Percentiles rank a stretch among this genome's conserved stretches.
phyloP scores from a whole-genome alignment of 92 coral and sea anemone species.

The Parazoanthus atlanticus region DNA sequence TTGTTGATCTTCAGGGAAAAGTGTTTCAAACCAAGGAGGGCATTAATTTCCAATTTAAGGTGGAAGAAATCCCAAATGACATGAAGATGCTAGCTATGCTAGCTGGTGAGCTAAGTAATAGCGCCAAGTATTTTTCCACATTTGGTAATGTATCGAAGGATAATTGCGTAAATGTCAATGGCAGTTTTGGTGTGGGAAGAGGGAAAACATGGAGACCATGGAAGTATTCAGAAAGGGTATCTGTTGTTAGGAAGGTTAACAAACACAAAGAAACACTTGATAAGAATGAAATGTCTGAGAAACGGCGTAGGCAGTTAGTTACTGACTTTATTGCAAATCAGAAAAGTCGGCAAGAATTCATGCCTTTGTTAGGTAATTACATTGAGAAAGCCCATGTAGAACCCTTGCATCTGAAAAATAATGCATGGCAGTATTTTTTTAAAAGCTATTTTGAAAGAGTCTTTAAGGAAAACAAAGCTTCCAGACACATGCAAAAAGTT shows the following conservation, averaged over 20 bases:
- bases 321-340: constrained; percentile 1
- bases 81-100: constrained; percentile 43
- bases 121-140: constrained; percentile 42
- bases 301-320: background rate
- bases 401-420: too few species aligned
- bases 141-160: constrained; percentile 38
- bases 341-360: constrained; percentile 25
- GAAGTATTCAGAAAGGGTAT: too few species aligned
- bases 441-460: constrained; percentile 34
- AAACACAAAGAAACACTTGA: too few species aligned
- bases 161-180: constrained; percentile 29
- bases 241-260: too few species aligned
- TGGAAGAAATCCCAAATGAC: constrained; percentile 40
- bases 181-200: constrained; percentile 12
- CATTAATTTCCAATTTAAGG: too few species aligned
- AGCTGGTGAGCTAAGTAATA: constrained; percentile 44
- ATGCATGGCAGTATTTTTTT: constrained; percentile 32
- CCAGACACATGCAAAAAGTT: constrained; percentile 27
- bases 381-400: too few species aligned
- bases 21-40: too few species aligned
- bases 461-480: constrained; percentile 35
- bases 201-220: too few species aligned
- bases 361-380: too few species aligned
- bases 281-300: too few species aligned
- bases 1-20: too few species aligned